A percentile compares a stretch with the other conserved stretches of the same genome.
These are phyloP conservation scores for Pseudomyrmex gracilis DNA, from an alignment of 1,140 invertebrate genomes.

Conservation along the genomic window DNA sequence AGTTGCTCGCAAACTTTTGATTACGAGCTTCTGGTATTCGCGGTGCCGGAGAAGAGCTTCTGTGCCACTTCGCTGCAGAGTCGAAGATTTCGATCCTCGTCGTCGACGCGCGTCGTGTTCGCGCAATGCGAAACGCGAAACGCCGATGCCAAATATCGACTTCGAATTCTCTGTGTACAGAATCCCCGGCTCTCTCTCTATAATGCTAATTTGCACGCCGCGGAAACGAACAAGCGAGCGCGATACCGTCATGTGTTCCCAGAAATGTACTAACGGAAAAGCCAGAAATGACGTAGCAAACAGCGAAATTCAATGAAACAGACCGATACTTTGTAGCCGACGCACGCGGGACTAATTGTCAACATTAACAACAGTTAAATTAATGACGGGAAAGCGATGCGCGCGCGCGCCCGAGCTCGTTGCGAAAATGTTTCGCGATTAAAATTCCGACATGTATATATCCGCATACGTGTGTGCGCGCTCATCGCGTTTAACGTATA, in stretches of 20 bases:
- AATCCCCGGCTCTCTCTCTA: not conserved
- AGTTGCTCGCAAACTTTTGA: slow-evolving; percentile 24
- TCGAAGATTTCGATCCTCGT: no score
- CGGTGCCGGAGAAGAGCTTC: no score
- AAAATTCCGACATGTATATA: slow-evolving; percentile 50
- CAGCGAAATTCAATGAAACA: slow-evolving; percentile 47
- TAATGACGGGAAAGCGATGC: slow-evolving; percentile 28
- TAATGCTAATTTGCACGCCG: slow-evolving; percentile 46
- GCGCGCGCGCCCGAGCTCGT: not conserved
- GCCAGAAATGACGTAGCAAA: slow-evolving; percentile 34
- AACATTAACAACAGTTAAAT: slow-evolving; percentile 59
- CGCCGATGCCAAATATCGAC: slow-evolving; percentile 36
- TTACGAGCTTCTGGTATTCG: not conserved
- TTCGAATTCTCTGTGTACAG: not conserved
- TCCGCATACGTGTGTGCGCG: slow-evolving; percentile 4
- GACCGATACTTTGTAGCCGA: slow-evolving; percentile 34
- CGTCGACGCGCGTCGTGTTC: not conserved
- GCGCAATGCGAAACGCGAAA: not conserved
- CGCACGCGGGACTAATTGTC: slow-evolving; percentile 52
- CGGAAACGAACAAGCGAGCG: slow-evolving; percentile 1
- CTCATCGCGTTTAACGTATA: not conserved
- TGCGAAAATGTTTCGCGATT: slow-evolving; percentile 59
- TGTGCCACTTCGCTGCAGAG: not conserved
- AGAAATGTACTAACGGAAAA: slow-evolving; percentile 38
- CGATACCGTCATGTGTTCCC: slow-evolving; percentile 29